Evolutionary conservation across 1,140 invertebrate genomes (phyloP).

Genomic region (Hypothenemus hampei): DNA sequence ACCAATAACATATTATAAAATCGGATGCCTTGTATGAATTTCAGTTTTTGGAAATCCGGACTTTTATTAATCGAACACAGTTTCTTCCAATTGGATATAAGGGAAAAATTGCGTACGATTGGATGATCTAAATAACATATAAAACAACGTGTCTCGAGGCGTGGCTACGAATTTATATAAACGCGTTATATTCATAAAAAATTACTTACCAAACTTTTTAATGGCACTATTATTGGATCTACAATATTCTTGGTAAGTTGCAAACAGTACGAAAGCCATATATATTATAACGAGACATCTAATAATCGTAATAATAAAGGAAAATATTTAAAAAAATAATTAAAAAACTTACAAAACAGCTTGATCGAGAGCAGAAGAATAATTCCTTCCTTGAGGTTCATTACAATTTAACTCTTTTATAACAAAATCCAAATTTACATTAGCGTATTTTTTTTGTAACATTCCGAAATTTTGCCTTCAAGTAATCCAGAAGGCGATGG

Average conservation of each 20-base stretch:
- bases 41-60: constrained; percentile 26
- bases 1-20: constrained; percentile 29
- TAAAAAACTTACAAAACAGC: no score
- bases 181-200: background rate
- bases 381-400: no score
- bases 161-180: background rate
- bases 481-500: background rate
- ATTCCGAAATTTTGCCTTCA: no score
- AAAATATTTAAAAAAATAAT: no score
- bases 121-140: background rate
- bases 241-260: background rate
- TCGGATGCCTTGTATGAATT: constrained; percentile 29
- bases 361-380: no score
- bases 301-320: no score
- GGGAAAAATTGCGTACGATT: constrained; percentile 6
- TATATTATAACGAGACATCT: background rate
- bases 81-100: constrained; percentile 23
- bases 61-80: constrained; percentile 10
- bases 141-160: no score
- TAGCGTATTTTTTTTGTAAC: no score
- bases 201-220: background rate
- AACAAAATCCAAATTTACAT: no score
- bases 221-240: background rate
- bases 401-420: no score
- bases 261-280: background rate